Conservation (phyloP, 2,797 vertebrate species). For the Xenops minutus region DNA sequence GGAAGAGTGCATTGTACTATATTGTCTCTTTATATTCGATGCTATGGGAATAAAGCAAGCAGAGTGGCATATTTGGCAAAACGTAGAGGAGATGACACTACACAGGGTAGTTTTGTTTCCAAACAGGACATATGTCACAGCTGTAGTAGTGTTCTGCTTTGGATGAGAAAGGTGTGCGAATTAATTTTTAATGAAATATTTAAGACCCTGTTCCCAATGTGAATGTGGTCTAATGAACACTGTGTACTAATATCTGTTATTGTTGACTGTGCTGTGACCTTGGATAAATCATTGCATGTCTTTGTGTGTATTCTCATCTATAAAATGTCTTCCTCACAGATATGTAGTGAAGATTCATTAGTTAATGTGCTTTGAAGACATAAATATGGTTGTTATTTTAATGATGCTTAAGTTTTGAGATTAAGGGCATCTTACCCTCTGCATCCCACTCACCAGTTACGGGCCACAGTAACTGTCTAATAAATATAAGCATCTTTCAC, state of each 20-base stretch:
- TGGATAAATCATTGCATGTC: neutral
- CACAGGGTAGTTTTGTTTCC: neutral
- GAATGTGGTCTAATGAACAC: neutral
- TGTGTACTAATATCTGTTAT: neutral
- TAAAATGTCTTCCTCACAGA: neutral
- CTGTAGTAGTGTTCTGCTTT: neutral
- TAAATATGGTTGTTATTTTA: neutral
- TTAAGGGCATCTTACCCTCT: neutral
- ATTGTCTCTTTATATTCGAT: neutral
- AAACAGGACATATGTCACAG: neutral
- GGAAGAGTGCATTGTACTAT: neutral
- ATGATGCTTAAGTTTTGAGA: neutral
- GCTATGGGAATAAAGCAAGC: neutral
- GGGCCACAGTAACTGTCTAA: neutral
- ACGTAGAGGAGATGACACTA: neutral
- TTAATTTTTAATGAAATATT: neutral
- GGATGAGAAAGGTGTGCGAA: neutral
- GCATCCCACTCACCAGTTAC: neutral
- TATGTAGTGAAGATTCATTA: neutral
- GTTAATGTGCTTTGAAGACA: neutral
- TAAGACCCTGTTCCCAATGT: neutral
- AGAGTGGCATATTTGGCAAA: neutral
- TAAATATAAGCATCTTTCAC: neutral
- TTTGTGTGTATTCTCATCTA: neutral
- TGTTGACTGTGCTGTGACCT: neutral